Percentiles rank a stretch among this genome's conserved stretches.
These are phyloP conservation scores for Hippocampus abdominalis DNA, from an alignment of 2,113 vertebrate species.

Conservation along the genomic window DNA sequence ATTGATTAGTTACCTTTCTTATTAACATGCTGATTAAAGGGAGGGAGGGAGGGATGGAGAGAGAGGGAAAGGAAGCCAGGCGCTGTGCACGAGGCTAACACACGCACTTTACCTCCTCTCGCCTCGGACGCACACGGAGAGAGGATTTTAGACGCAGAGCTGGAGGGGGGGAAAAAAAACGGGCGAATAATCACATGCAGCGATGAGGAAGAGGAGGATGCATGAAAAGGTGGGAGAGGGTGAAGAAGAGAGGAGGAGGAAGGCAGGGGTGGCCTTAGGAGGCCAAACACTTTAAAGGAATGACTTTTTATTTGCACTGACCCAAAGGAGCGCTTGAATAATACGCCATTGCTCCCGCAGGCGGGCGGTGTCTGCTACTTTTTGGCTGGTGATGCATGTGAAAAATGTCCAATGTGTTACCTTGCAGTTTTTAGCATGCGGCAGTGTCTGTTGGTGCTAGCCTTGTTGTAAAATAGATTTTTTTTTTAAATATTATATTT, in stretches of 20 bases:
- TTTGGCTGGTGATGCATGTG: neutral
- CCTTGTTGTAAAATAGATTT: neutral
- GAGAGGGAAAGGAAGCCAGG: slow-evolving; percentile 57
- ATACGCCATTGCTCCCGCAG: neutral
- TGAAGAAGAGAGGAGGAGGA: slow-evolving; percentile 18
- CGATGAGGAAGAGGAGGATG: slow-evolving; percentile 37
- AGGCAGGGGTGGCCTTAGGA: slow-evolving; percentile 37
- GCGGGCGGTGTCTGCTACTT: neutral
- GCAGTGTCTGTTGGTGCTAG: neutral
- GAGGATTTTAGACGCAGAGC: slow-evolving; percentile 50
- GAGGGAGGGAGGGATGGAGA: slow-evolving; percentile 57
- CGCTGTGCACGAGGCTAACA: slow-evolving; percentile 45
- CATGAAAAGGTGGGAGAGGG: slow-evolving; percentile 45
- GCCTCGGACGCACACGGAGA: slow-evolving; percentile 28
- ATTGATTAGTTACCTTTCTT: slow-evolving; percentile 86
- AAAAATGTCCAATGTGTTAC: neutral
- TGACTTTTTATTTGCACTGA: neutral
- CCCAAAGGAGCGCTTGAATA: neutral
- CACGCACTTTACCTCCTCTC: slow-evolving; percentile 36
- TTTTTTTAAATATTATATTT: neutral
- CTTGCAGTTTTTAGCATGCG: neutral
- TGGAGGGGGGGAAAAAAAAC: slow-evolving; percentile 43
- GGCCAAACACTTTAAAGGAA: slow-evolving; percentile 36
- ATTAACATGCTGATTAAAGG: slow-evolving; percentile 85
- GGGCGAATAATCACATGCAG: slow-evolving; percentile 51